These are phyloP conservation scores for Daubentonia madagascariensis DNA, from an alignment of 2,113 vertebrate genomes.

Conservation along the genomic window DNA sequence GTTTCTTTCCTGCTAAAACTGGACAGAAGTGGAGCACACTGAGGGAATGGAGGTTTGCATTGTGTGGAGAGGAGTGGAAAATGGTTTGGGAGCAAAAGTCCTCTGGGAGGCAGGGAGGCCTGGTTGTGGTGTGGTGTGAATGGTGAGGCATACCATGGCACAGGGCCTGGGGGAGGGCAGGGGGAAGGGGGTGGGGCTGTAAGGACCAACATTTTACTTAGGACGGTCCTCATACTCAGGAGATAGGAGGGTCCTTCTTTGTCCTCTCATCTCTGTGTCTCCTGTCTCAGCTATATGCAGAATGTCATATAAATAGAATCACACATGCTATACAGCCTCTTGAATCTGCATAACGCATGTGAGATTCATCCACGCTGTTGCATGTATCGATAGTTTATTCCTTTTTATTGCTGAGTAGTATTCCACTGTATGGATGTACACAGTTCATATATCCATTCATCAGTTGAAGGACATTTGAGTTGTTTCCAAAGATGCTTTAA, in stretches of 20 bases:
- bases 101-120: not conserved
- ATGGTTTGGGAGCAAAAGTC: not conserved
- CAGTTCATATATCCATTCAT: not conserved
- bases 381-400: not conserved
- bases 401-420: not conserved
- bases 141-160: not conserved
- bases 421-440: not conserved
- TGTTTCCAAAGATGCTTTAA: not conserved
- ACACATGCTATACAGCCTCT: not conserved
- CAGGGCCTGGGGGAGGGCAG: accelerated
- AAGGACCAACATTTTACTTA: not conserved
- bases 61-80: not conserved
- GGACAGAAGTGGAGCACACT: not conserved
- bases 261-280: not conserved
- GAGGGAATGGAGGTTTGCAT: not conserved
- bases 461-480: not conserved
- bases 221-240: not conserved
- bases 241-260: not conserved
- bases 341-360: not conserved
- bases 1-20: not conserved
- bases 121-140: not conserved
- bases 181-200: too few relatives aligned
- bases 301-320: not conserved
- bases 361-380: not conserved
- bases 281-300: not conserved